Evolutionary conservation across 2,797 vertebrate species (phyloP), one percentile per base, ranked within the genome.

Genomic region (Paedocypris micromegethes): DNA sequence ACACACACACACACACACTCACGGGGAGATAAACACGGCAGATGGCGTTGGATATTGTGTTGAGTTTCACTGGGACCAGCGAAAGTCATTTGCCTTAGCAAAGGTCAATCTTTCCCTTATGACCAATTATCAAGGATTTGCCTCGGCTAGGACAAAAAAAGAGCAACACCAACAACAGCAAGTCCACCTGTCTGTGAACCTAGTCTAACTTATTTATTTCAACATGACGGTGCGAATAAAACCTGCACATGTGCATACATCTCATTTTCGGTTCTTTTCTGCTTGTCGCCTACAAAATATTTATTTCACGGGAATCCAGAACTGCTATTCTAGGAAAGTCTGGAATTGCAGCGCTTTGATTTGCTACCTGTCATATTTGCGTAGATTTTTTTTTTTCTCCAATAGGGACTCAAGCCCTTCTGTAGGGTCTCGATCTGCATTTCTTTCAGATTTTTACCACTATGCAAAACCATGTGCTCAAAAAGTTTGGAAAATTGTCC

Each of bases 71-170:
- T 54, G 81, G 74, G 74, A 85, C 77, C 82, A 77, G 81, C 83
- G 23, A 78, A 73, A 85, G 82, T 70, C 70, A 76, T 82, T 81
- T 76, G 83, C 83, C 83, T 84, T 86, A 81, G 79, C 77, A 80
- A 83, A 78, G 78, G 85, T 80, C 83, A 86, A 72, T 81, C 78
- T 78, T 81, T 72, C 86, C 88, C 88, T 84, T 85, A 84, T 88
- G 89, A 89, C 87, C 88, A 90, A 90, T 90, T 90, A 90, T 88
- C 86, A 81, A 83, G 85, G 81, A 88, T 86, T 87, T 87, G 85
- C 86, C 85, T 84, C 81, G 78, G 68, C 59, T 63, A 47, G 52
- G 52, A 77, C 76, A 79, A 79, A 49, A 64, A 65, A 56, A 50
- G 54, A 52, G 52, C 55, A 73, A 63, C 65, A 74, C 56, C 70